A percentile compares a stretch with the other conserved stretches of the same genome.
These are phyloP conservation scores for Ichneumon xanthorius DNA, from an alignment of 2,888 invertebrate species.

Conservation along the genomic window DNA sequence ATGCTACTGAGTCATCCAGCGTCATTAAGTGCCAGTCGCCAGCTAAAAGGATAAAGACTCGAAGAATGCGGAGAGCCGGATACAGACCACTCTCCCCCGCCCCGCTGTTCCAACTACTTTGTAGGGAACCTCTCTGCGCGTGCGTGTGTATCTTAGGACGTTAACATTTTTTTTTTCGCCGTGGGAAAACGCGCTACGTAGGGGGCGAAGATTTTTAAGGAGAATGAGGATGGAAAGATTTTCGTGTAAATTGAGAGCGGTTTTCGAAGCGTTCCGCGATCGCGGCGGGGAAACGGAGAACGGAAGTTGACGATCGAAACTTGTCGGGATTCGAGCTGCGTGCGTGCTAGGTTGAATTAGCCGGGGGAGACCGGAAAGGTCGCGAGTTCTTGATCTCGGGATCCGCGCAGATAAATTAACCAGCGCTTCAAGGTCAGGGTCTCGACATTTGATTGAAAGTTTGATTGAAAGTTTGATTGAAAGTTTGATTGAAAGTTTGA, in stretches of 20 bases:
- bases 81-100: slow-evolving; percentile 21
- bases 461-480: too few species aligned
- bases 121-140: not conserved
- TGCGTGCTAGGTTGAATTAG: not conserved
- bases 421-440: not conserved
- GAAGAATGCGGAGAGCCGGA: slow-evolving; percentile 64
- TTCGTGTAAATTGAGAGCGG: not conserved
- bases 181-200: not conserved
- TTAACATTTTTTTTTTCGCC: not conserved
- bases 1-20: slow-evolving; percentile 56
- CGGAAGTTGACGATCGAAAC: not conserved
- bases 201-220: not conserved
- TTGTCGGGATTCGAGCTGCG: not conserved
- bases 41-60: slow-evolving; percentile 31
- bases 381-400: not conserved
- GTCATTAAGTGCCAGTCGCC: slow-evolving; percentile 47
- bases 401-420: not conserved
- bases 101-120: not conserved
- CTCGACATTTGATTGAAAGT: not conserved
- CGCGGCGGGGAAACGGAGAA: too few species aligned
- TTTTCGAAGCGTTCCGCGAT: not conserved
- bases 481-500: too few species aligned
- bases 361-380: not conserved
- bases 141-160: not conserved
- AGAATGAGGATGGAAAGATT: not conserved